Evolutionary conservation across 2,797 vertebrate species (phyloP).

Genomic region (Adelosebastes latens): DNA sequence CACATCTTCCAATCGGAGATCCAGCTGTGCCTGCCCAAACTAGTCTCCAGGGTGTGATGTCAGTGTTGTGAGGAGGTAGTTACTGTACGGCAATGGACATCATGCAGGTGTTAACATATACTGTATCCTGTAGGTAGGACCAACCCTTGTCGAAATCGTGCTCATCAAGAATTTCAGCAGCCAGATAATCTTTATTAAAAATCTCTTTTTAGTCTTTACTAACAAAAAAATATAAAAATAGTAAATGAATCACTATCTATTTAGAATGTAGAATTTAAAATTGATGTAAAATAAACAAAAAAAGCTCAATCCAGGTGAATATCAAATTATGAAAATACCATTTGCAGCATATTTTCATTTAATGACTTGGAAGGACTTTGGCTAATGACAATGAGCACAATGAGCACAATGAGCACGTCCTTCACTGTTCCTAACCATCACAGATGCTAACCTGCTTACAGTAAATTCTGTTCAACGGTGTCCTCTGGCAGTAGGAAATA

Average conservation of each 20-base stretch:
- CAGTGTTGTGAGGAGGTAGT: constrained; percentile 34
- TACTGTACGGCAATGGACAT: constrained; percentile 39
- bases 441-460: background rate
- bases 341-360: background rate
- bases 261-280: background rate
- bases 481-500: background rate
- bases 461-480: no score
- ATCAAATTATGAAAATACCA: background rate
- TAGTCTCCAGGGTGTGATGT: constrained; percentile 56
- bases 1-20: constrained; percentile 67
- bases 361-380: background rate
- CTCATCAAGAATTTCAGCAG: constrained; percentile 6
- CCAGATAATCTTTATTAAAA: background rate
- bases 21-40: constrained; percentile 64
- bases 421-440: background rate
- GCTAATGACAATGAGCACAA: no score
- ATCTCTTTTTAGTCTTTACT: background rate
- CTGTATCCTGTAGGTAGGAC: background rate
- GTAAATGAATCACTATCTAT: background rate
- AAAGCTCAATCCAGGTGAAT: background rate
- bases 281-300: background rate
- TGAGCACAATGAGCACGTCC: background rate
- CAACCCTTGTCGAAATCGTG: background rate
- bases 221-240: background rate
- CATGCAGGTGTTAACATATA: constrained; percentile 35